Evolutionary conservation across 1,140 invertebrate genomes (phyloP), one percentile per base, ranked within the genome.

Genomic region (Trichonephila clavipes): DNA sequence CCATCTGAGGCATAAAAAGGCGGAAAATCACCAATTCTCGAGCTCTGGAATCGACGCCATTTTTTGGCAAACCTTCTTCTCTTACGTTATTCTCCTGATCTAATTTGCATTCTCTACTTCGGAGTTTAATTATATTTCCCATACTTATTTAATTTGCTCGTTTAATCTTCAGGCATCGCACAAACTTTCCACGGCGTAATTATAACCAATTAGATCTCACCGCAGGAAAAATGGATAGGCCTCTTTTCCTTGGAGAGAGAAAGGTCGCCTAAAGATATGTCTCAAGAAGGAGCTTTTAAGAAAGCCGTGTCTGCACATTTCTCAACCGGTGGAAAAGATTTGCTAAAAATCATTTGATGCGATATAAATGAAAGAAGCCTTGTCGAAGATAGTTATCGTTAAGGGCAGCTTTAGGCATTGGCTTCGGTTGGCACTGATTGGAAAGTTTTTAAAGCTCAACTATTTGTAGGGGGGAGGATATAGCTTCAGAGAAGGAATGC

Each of bases 91-190:
- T 14, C 24, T 24, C 62, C 61, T 93, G 66, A 93, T 93, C 92
- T 93, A 93, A 93, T 93, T 93, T 93, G 86, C 92, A 93, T 93
- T 88, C 85, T 93, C 92, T 18, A 81, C 40, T 44, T 88, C 72
- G 21, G 66, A 88, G 72, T 64, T 82, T 88, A 93, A 93, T 88
- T 93, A 93, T 93, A 93, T 93, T 93, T 87, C 83, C 92, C 59
- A 81, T 88, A 88, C 92, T 93, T 93, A 93, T 93, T 88, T 77
- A 93, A 93, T 93, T 93, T 93, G 58, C 69, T 64, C 92, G 58
- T 88, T 88, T 93, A 93, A 93, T 93, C 85, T 88, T 28, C 40
- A 62, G 85, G 61, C 40, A 77, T 87, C 34, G n/a, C 34, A 64
- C 34, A 21, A 92, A 93, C 44, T 88, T 88, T 90, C 85, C 61